Conservation (phyloP, 1,140 invertebrate genomes). For the Papilio machaon region DNA sequence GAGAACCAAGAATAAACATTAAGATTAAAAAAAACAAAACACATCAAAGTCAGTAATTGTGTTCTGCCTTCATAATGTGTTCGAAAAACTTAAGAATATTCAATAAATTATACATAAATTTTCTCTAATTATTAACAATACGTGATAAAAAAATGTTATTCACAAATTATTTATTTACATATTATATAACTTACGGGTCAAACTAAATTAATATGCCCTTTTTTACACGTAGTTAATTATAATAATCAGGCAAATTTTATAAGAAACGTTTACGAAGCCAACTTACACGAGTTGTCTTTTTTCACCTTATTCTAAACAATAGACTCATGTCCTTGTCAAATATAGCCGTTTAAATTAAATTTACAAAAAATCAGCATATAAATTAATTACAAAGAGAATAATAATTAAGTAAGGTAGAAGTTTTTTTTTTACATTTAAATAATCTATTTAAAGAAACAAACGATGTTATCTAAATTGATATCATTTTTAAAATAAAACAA, state of each 20-base stretch:
- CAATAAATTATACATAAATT: not conserved
- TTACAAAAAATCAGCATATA: not conserved
- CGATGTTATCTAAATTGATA: not conserved
- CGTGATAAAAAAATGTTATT: not conserved
- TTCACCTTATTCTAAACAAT: conserved; percentile 8
- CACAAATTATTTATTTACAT: not conserved
- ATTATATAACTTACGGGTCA: not conserved
- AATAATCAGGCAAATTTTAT: not conserved
- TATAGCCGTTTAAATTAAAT: conserved; percentile 1
- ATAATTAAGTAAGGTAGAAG: not conserved
- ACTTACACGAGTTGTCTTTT: not conserved
- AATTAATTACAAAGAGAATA: conserved; percentile 1
- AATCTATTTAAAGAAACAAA: conserved; percentile 15
- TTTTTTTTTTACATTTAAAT: not conserved
- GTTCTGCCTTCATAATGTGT: too few relatives aligned
- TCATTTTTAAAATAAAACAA: not conserved
- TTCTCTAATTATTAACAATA: not conserved
- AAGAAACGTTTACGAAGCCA: not conserved
- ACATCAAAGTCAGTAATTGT: too few relatives aligned
- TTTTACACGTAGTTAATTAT: not conserved
- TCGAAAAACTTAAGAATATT: not conserved
- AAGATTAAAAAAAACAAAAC: too few relatives aligned
- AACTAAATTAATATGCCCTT: not conserved
- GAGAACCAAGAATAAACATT: too few relatives aligned
- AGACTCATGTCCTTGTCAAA: not conserved